A percentile compares a stretch with the other conserved stretches of the same genome.
phyloP scores from a whole-genome alignment of 2,113 vertebrate genomes.

The Herpailurus yagouaroundi region DNA sequence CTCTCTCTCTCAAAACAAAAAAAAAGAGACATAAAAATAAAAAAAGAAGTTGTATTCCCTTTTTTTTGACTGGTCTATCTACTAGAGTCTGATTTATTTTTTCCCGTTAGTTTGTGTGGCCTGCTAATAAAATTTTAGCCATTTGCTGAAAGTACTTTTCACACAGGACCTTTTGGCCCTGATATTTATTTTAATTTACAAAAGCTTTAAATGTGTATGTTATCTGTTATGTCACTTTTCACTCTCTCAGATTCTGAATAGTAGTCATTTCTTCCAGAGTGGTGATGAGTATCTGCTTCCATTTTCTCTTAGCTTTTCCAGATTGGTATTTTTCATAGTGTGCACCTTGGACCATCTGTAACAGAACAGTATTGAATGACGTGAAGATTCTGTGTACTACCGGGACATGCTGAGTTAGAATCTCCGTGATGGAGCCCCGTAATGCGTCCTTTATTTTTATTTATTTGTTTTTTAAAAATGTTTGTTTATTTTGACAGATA shows the following conservation, averaged over 20 bases:
- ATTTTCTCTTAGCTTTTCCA: slow-evolving; percentile 27
- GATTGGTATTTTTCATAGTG: neutral
- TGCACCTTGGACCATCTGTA: neutral
- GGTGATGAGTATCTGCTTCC: neutral
- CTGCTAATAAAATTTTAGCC: neutral
- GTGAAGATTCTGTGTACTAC: neutral
- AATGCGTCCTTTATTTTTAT: neutral
- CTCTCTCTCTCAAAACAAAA: too few relatives aligned
- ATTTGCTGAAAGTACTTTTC: slow-evolving; percentile 14
- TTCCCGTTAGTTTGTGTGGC: neutral
- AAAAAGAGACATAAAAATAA: too few relatives aligned
- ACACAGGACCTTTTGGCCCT: neutral
- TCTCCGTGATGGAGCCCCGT: neutral
- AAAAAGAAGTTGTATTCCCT: neutral
- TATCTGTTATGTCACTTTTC: neutral
- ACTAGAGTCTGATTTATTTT: neutral
- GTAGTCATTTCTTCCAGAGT: slow-evolving; percentile 8
- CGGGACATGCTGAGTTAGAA: neutral
- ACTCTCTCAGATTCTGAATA: neutral
- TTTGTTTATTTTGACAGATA: too few relatives aligned
- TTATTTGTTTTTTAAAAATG: too few relatives aligned
- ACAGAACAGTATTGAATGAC: neutral
- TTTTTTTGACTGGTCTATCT: slow-evolving; percentile 14
- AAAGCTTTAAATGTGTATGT: slow-evolving; percentile 19
- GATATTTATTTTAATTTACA: neutral